Base-by-base conservation (phyloP, 92 coral and sea anemone species). In the Pocillopora meandrina region DNA sequence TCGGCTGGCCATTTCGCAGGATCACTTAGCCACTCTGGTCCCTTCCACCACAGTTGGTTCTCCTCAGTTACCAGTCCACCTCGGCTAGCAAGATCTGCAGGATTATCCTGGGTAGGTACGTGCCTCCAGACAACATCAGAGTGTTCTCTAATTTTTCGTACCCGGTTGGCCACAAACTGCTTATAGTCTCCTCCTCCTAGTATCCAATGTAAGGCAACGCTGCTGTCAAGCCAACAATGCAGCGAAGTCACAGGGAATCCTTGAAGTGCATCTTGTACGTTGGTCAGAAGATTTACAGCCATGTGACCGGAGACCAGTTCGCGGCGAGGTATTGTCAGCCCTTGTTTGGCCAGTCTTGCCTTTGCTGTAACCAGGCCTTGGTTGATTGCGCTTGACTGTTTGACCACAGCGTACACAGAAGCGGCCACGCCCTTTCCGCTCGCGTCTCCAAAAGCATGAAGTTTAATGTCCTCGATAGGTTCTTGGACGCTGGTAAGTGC, bases 161-260 rank as follows among this genome's bases (percentile, higher is more conserved):
- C 91, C 36, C 87, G 91, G 87, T 91, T 91, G 42, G 78, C 91
- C 56, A 87, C 93, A 61, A 91, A 87, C 84, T 91, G 94, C 89
- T 87, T 91, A 82, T 79, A 88, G 71, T 87, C 94, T 64, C 94
- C 94, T 23, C 35, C 78, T 12, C 87, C 89, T n/a, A 77, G 86
- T 74, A 91, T 88, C 91, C 91, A 91, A 62, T 91, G 88, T 26
- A 91, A 74, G 52, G 94, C 91, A 47, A 91, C 91, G 36, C 91
- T 82, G 83, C 94, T 91, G 74, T 91, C 91, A 5, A 91, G 94
- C 94, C 94, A 91, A 68, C 91, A 89, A 62, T 87, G 77, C 52
- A 67, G 82, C 8, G 84, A 89, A 12, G 77, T 58, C 42, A 88
- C n/a, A n/a, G n/a, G n/a, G n/a, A n/a, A n/a, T n/a, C n/a, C n/a